Base-by-base conservation (phyloP, 2,113 vertebrate genomes). In the Zosterops japonicus region DNA sequence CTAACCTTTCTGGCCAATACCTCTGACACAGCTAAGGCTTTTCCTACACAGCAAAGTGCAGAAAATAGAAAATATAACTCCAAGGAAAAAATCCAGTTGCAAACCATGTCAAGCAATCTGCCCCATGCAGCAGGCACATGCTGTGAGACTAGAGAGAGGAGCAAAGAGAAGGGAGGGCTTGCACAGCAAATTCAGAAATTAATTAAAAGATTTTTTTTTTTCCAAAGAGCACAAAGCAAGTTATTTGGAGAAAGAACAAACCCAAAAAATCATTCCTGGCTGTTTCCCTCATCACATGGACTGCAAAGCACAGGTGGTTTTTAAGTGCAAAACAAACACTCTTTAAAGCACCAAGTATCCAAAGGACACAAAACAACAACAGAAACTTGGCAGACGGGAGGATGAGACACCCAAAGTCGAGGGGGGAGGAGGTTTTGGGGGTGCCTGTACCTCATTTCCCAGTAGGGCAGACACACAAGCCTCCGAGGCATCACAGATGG, bases 401-500 rank as follows among this genome's bases (percentile, higher is more conserved):
- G 57, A 49, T 1, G 46, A 64, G 35, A 11, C 1, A 8, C 33
- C 35, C 72, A 36, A 18, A 19, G 4, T 17, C 9, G 2, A 24
- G 47, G 8, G 3, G 22, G 60, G 15, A 14, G 53, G 9, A 28
- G 20, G 12, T 4, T 61, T 46, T 33, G 53, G 56, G 53, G 52
- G 33, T 69, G 44, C 65, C 91, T 88, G 96, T 98, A 99, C 99
- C 99, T 99, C 99, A 4, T 99, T 99, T 93, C 99, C 99, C 82
- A 99, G 98, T 96, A 99, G 96, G 96, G 99, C 99, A 79, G 99
- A 99, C 86, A 99, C 99, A 65, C 99, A 99, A 7, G 99, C 98
- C 98, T 99, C 99, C 0, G 99, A 99, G 87, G 99, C 99, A 44
- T 99, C 99, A 1, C 99, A 99, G 94, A 99, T 99, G 97, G 99